Evolutionary conservation across 2,797 vertebrate genomes (phyloP).

Genomic region (Menidia menidia): DNA sequence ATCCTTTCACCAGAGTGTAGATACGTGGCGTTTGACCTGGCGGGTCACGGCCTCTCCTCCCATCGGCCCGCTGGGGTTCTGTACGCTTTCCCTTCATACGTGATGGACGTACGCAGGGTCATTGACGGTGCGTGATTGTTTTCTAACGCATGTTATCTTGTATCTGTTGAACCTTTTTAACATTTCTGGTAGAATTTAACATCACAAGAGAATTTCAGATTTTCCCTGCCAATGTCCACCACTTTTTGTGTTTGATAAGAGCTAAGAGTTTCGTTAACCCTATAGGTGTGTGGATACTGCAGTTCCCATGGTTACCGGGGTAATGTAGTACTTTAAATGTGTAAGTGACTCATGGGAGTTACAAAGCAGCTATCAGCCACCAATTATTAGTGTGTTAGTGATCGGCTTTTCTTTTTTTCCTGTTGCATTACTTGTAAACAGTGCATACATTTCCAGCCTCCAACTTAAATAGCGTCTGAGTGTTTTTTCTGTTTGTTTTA

Average conservation of each 20-base stretch:
- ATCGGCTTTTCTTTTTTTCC: not conserved
- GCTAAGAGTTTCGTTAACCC: not conserved
- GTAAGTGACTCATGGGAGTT: not conserved
- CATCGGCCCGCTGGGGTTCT: conserved; percentile 84
- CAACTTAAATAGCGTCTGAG: too few species aligned
- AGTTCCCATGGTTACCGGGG: not conserved
- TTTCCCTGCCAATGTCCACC: not conserved
- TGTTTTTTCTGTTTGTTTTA: not conserved
- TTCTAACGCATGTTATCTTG: not conserved
- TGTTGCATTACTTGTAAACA: not conserved
- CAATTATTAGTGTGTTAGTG: not conserved
- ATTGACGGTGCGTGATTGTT: conserved; percentile 76
- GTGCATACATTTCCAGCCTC: too few species aligned
- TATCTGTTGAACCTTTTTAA: not conserved
- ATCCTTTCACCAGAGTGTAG: conserved; percentile 76
- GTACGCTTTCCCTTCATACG: conserved; percentile 83
- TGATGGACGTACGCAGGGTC: conserved; percentile 85
- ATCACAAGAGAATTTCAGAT: not conserved
- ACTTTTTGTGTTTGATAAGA: not conserved
- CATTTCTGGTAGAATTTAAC: not conserved
- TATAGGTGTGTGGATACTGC: not conserved
- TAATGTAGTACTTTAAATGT: not conserved
- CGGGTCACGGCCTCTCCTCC: conserved; percentile 91
- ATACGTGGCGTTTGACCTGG: conserved; percentile 89
- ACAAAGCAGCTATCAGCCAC: not conserved